Evolutionary conservation across 2,113 vertebrate species (phyloP).

Genomic region (Triplophysa siluroides): DNA sequence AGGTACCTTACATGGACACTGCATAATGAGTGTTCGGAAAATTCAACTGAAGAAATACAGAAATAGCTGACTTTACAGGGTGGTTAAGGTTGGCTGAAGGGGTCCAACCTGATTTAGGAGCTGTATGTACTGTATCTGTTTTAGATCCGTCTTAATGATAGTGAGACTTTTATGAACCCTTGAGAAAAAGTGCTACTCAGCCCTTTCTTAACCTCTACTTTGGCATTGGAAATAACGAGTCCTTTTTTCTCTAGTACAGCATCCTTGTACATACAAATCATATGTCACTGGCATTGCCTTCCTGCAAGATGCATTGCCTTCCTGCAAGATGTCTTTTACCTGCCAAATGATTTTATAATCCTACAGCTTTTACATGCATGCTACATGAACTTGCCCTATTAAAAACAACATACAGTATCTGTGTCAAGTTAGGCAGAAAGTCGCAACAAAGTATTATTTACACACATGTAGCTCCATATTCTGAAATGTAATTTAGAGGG

Average conservation of each 20-base stretch:
- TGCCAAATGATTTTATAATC: constrained; percentile 1
- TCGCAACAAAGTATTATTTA: neutral
- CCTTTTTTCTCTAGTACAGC: neutral
- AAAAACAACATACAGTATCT: neutral
- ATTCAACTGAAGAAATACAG: neutral
- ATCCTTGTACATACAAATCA: constrained; percentile 1
- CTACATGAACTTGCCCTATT: constrained; percentile 16
- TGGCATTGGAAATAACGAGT: constrained; percentile 27
- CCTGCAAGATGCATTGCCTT: constrained; percentile 10
- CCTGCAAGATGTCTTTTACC: constrained; percentile 7
- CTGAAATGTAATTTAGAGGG: neutral
- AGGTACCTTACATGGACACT: neutral
- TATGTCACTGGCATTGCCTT: neutral
- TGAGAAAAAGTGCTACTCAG: constrained; percentile 32
- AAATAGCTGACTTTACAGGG: neutral
- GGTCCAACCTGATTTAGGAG: constrained; percentile 16
- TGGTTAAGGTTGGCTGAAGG: neutral
- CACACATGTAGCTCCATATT: neutral
- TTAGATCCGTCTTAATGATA: constrained; percentile 36
- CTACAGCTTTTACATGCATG: constrained; percentile 18
- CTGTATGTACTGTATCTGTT: constrained; percentile 26
- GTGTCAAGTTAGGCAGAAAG: neutral
- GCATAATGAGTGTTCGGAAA: neutral
- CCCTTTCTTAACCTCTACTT: constrained; percentile 33
- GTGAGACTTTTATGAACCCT: constrained; percentile 39